A percentile compares a stretch with the other conserved stretches of the same genome.
Evolutionary conservation across 1,140 invertebrate species (phyloP).

Genomic region (Drosophila melanica): DNA sequence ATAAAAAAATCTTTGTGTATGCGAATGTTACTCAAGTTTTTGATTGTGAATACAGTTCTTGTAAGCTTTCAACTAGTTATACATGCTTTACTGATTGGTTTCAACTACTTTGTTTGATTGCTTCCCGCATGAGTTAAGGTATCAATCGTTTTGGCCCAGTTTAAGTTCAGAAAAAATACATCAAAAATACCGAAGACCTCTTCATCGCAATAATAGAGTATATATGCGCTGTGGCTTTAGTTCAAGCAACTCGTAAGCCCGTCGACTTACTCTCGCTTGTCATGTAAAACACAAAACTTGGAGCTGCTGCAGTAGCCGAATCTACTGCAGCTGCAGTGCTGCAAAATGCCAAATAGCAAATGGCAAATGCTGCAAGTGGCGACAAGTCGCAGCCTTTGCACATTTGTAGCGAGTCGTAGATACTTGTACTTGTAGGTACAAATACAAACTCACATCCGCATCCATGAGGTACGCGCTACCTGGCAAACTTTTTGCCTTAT

Average conservation of each 20-base stretch:
- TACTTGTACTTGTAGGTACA: slow-evolving; percentile 9
- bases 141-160: not conserved
- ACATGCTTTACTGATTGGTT: no score
- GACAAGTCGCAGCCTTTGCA: slow-evolving; percentile 67
- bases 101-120: no score
- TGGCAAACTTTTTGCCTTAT: slow-evolving; percentile 16
- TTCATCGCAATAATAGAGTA: slow-evolving; percentile 8
- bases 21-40: no score
- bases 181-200: not conserved
- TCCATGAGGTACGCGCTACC: slow-evolving; percentile 9
- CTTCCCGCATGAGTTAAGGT: not conserved
- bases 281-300: slow-evolving; percentile 73
- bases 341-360: slow-evolving; percentile 25
- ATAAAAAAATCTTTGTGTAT: no score
- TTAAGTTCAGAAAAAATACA: not conserved
- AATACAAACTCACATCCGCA: not conserved
- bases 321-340: slow-evolving; percentile 1
- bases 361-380: slow-evolving; percentile 56
- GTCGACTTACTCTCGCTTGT: slow-evolving; percentile 62
- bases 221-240: slow-evolving; percentile 1
- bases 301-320: slow-evolving; percentile 34
- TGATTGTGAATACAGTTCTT: no score
- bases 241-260: slow-evolving; percentile 17
- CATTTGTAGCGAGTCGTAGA: slow-evolving; percentile 53
- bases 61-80: no score